These are phyloP conservation scores for Marmota monax DNA, from an alignment of 2,113 vertebrate species.

Conservation along the genomic window DNA sequence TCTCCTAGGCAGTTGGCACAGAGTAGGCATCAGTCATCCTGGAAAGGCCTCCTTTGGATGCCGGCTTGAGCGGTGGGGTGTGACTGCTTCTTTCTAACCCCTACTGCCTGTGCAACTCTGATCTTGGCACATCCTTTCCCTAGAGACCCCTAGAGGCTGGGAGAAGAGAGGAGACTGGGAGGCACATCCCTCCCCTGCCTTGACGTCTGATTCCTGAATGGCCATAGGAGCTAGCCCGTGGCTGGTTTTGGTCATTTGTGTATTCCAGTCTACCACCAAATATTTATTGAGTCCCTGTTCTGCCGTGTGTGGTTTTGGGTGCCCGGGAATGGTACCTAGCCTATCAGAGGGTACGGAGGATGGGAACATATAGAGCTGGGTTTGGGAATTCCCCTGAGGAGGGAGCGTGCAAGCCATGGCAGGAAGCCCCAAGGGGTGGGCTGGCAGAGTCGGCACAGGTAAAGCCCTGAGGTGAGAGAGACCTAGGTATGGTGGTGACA, in stretches of 20 bases:
- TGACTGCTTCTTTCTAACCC: not conserved
- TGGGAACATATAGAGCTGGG: not conserved
- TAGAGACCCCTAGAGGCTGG: not conserved
- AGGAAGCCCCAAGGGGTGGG: not conserved
- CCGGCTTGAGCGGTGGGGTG: not conserved
- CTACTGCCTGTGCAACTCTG: not conserved
- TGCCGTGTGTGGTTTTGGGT: not conserved
- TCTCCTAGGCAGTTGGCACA: not conserved
- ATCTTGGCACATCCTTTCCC: not conserved
- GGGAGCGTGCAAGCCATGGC: accelerated
- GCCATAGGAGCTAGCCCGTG: not conserved
- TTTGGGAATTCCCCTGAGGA: not conserved
- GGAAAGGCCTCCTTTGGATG: not conserved
- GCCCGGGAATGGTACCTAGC: not conserved
- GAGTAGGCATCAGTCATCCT: not conserved
- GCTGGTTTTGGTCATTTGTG: not conserved
- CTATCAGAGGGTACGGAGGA: not conserved
- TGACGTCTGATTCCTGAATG: not conserved
- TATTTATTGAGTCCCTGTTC: not conserved
- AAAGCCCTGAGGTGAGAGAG: not conserved
- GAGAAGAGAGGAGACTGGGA: not conserved
- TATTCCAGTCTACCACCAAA: not conserved
- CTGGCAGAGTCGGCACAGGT: not conserved
- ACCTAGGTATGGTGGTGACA: not conserved
- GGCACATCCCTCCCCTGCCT: too few species aligned